A percentile compares a stretch with the other conserved stretches of the same genome.
These are phyloP conservation scores for Myotis planiceps DNA, from an alignment of 2,797 vertebrate species.

Conservation along the genomic window DNA sequence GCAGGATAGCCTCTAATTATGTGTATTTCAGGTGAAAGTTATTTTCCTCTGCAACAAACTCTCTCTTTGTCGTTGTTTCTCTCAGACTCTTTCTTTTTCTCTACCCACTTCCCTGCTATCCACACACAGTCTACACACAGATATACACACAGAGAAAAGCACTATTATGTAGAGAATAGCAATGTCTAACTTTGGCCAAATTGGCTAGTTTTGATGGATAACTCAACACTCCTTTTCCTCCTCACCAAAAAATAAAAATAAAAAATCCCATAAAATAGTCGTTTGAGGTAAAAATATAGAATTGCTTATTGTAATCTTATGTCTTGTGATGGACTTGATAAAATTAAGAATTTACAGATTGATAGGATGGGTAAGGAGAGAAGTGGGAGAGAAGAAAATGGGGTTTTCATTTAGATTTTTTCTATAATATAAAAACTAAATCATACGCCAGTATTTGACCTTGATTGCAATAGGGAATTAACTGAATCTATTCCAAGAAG, in stretches of 20 bases:
- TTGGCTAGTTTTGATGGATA: background rate
- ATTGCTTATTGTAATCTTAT: background rate
- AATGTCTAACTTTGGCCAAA: background rate
- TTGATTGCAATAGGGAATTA: background rate
- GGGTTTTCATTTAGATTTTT: background rate
- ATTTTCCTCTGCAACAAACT: background rate
- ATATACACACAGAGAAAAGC: background rate
- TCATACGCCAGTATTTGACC: background rate
- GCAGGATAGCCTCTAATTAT: background rate
- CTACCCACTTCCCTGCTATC: fast-evolving
- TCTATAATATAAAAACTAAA: background rate
- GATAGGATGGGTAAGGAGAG: background rate
- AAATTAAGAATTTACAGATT: slow-evolving; percentile 11
- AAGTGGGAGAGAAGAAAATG: background rate
- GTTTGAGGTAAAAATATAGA: background rate
- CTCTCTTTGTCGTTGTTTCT: background rate
- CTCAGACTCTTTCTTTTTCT: background rate
- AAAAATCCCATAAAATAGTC: background rate
- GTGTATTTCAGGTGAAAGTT: background rate
- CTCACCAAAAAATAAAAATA: too few relatives aligned
- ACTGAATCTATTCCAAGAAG: background rate
- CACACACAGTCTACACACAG: background rate
- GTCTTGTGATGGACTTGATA: background rate
- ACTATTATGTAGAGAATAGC: background rate
- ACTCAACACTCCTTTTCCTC: background rate